Evolutionary conservation across 2,888 invertebrate genomes (phyloP), one percentile per base, ranked within the genome.

Genomic region (Eucera pruinosa): DNA sequence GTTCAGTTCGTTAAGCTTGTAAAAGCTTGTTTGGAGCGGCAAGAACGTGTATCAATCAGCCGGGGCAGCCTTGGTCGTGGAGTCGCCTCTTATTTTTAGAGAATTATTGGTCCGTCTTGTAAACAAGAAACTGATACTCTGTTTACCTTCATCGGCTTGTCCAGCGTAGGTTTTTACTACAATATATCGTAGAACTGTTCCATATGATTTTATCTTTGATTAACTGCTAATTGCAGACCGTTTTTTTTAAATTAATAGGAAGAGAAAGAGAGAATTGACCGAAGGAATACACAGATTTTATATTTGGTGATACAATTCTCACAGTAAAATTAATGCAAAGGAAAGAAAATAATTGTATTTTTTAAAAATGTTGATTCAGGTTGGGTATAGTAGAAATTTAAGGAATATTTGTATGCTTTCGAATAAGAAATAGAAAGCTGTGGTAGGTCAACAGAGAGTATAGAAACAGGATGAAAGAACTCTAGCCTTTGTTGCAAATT

Each of bases 121-220:
- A 72, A 72, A 72, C 72, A 66, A 48, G 71, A 66, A 66, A 65
- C 50, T 41, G 66, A 71, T 55, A 66, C 57, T 65, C 23, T 66
- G 57, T 66, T 55, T 65, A 50, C 62, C 43, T 23, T 5, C 30
- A 18, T 55, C 45, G 54, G n/a, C 27, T 36, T 23, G 11, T 7
- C 33, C 13, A 2, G 15, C 27, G 27, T 41, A 3, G 20, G 4
- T 33, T 20, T 20, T 18, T 27, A n/a, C n/a, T 15, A 9, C 39
- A 18, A 25, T n/a, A 7, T 2, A 9, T n/a, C 25, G 25, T 15
- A 25, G 15, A 11, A 54, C 25, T 54, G 36, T 41, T n/a, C 2
- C 0, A 4, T 5, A n/a, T 2, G 15, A 41, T 11, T 36, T 36
- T 36, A 9, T 11, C 9, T 36, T 36, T 36, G n/a, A 41, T n/a